Base-by-base conservation (phyloP, 2,888 invertebrate species). In the Drepana falcataria region DNA sequence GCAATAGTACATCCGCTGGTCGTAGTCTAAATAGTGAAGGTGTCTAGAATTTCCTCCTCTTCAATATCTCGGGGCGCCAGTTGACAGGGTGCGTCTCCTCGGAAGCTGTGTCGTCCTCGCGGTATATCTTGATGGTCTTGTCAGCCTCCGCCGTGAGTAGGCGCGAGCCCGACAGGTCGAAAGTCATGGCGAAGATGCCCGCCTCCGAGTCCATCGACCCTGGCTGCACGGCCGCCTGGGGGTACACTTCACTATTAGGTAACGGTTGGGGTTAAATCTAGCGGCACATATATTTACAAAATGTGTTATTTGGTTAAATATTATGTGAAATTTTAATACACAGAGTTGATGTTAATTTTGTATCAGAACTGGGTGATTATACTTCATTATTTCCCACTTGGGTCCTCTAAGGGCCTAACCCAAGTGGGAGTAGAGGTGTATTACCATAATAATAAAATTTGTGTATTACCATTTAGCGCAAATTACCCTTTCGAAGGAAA, bases 161-260 rank as follows among this genome's bases (percentile, higher is more conserved):
- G 34, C 99, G 93, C 0, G 96, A 95, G 35, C 98, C 98, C n/a
- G 98, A 97, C 64, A 96, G 95, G 86, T 99, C 99, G 84, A 96
- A 99, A 0, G 94, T 95, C 93, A 98, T 95, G 53, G 99, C 95
- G 91, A 98, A 99, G 62, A 99, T 96, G 48, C 99, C 99, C 33
- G 98, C 97, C 85, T 99, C 99, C 21, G 98, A 98, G 86, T 99
- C 99, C 95, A 99, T 99, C 0, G 99, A 99, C 9, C 99, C 99
- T 0, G 99, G 99, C 81, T 99, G 99, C 0, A 98, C 98, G 2
- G 97, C 96, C 3, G 98, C 95, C 93, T 96, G 93, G 2, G 92
- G 4, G 37, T 35, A 35, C 33, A 71, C n/a, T 41, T 33, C 37
- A 53, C 35, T 41, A 33, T 33, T 34, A 53, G 33, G 40, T 37